Evolutionary conservation across 2,113 vertebrate genomes (phyloP).

Genomic region (Bambusicola thoracicus): DNA sequence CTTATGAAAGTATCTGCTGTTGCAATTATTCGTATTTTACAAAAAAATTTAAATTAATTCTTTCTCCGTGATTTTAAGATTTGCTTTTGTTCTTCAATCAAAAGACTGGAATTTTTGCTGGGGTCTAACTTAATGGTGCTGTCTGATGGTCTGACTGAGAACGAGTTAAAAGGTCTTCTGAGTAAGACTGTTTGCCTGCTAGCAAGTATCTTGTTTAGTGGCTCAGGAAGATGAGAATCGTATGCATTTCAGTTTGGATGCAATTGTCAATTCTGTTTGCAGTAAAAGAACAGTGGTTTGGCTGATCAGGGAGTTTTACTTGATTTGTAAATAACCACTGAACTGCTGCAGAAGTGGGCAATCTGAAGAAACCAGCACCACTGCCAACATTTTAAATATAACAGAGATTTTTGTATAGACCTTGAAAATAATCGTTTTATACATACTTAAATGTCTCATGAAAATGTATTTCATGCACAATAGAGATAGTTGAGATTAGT

Average conservation of each 20-base stretch:
- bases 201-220: not conserved
- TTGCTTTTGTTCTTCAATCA: not conserved
- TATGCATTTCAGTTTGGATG: not conserved
- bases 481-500: not conserved
- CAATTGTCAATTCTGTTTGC: constrained; percentile 16
- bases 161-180: not conserved
- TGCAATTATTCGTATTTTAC: not conserved
- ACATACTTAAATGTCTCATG: not conserved
- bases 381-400: constrained; percentile 3
- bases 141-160: not conserved
- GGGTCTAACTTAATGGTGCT: not conserved
- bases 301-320: not conserved
- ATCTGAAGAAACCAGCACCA: constrained; percentile 10
- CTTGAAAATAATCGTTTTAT: not conserved
- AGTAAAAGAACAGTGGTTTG: not conserved
- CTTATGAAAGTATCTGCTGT: not conserved
- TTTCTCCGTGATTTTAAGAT: not conserved
- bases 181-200: not conserved
- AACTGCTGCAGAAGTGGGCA: not conserved
- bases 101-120: not conserved
- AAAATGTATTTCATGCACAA: not conserved
- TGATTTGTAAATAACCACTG: constrained; percentile 26
- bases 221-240: not conserved
- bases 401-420: not conserved
- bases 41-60: not conserved